phyloP scores from a whole-genome alignment of 2,888 invertebrate genomes.

The Sialis fuliginosa region DNA sequence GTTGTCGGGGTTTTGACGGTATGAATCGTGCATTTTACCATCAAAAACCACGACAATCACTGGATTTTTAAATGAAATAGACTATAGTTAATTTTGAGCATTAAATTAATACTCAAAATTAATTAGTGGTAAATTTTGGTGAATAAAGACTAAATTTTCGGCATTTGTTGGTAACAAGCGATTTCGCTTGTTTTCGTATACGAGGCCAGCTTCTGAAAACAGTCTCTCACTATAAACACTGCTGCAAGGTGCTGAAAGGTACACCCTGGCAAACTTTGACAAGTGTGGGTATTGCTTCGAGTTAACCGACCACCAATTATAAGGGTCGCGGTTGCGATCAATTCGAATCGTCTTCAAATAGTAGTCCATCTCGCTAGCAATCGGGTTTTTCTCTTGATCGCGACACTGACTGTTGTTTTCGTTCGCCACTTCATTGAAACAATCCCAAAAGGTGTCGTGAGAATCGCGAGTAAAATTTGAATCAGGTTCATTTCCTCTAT shows the following conservation, averaged over 20 bases:
- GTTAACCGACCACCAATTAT: constrained; percentile 14
- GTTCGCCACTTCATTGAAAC: constrained; percentile 11
- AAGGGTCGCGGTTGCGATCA: constrained; percentile 12
- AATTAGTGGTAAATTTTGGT: no score
- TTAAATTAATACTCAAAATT: no score
- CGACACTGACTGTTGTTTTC: constrained; percentile 8
- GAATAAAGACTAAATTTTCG: no score
- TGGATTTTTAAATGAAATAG: no score
- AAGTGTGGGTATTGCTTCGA: no score
- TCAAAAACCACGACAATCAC: no score
- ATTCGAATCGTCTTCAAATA: constrained; percentile 14
- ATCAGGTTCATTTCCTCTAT: constrained; percentile 12
- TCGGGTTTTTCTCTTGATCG: constrained; percentile 11
- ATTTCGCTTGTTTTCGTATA: constrained; percentile 11
- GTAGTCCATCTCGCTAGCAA: constrained; percentile 14
- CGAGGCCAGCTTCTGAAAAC: constrained; percentile 13
- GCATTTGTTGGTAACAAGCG: constrained; percentile 5
- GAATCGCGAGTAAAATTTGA: constrained; percentile 7
- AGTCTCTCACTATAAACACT: no score
- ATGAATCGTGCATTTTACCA: no score
- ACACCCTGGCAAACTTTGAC: no score
- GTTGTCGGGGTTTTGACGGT: no score
- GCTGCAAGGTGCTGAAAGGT: no score
- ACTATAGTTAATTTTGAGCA: no score
- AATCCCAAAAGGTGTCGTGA: constrained; percentile 12